A percentile compares a stretch with the other conserved stretches of the same genome.
phyloP scores from a whole-genome alignment of 1,140 invertebrate species.

The Drosophila suzukii region DNA sequence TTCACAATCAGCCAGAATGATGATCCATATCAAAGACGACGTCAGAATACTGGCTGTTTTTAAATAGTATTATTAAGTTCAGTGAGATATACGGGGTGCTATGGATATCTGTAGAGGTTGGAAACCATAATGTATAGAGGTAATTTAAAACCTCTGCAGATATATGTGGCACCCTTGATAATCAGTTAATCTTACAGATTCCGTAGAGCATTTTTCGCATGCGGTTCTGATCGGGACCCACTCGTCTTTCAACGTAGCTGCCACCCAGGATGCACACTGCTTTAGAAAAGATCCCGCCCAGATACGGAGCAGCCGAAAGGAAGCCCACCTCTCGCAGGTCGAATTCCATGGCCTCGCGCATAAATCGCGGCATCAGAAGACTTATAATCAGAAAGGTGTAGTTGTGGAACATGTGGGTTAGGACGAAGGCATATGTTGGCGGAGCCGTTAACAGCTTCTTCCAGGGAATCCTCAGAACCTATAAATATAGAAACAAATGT shows the following conservation, averaged over 20 bases:
- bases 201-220: slow-evolving; percentile 64
- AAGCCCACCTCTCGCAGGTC: slow-evolving; percentile 61
- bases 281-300: slow-evolving; percentile 64
- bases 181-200: slow-evolving; percentile 46
- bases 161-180: neutral
- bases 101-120: no score
- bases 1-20: slow-evolving; percentile 46
- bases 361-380: slow-evolving; percentile 63
- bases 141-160: neutral
- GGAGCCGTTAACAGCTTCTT: slow-evolving; percentile 49
- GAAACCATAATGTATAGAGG: no score
- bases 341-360: slow-evolving; percentile 71
- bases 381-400: slow-evolving; percentile 63
- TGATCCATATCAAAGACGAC: slow-evolving; percentile 31
- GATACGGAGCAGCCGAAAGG: slow-evolving; percentile 60
- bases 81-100: no score
- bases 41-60: slow-evolving; percentile 51
- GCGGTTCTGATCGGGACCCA: slow-evolving; percentile 25
- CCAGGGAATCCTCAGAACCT: slow-evolving; percentile 60
- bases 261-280: slow-evolving; percentile 57
- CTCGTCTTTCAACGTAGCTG: slow-evolving; percentile 48
- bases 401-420: slow-evolving; percentile 76
- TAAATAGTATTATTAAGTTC: no score
- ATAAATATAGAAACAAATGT: no score
- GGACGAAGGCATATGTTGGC: slow-evolving; percentile 61